Evolutionary conservation across 2,797 vertebrate species (phyloP), one percentile per base, ranked within the genome.

Genomic region (Halcyon badia): DNA sequence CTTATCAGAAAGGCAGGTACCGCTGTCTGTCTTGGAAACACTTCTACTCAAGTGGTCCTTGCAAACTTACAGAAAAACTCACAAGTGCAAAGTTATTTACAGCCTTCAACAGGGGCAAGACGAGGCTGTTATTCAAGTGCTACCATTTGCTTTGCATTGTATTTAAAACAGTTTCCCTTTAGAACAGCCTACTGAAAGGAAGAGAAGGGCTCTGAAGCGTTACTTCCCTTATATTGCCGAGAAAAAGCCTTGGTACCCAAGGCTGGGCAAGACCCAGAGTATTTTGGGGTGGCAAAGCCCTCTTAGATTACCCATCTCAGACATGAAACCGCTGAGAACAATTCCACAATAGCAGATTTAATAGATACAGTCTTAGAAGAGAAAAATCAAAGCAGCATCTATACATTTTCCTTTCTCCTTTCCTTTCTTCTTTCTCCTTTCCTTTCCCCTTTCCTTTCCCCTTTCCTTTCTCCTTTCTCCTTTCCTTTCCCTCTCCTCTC

Each of bases 331-430:
- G 31, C 21, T 10, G 46, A 75, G 37, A 93, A 89, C 39, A 89
- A 79, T 49, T 80, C 60, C 41, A 80, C 35, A 89, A 64, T 1
- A 60, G 31, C 26, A 85, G 57, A 83, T 77, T 62, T 89, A 87
- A 91, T n/a, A 70, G 57, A 78, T 12, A 37, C 48, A 68, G 44
- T 39, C 78, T 83, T 57, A 75, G 57, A 84, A 83, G 39, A 85
- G 60, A 91, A 93, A 88, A 92, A 87, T 88, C 87, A 91, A 95
- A 91, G 87, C 64, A 54, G 54, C 15, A 2, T 52, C 22, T 48
- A 22, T 46, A 46, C 21, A 10, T 21, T 21, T 11, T 46, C 41
- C 41, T 49, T 14, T 48, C 11, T n/a, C n/a, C n/a, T n/a, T n/a
- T n/a, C n/a, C 20, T 20, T 21, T 46, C 16, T 16, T 44, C 20